Percentiles rank a stretch among this genome's conserved stretches.
Evolutionary conservation across 2,113 vertebrate species (phyloP).

Genomic region (Caranx melampygus): DNA sequence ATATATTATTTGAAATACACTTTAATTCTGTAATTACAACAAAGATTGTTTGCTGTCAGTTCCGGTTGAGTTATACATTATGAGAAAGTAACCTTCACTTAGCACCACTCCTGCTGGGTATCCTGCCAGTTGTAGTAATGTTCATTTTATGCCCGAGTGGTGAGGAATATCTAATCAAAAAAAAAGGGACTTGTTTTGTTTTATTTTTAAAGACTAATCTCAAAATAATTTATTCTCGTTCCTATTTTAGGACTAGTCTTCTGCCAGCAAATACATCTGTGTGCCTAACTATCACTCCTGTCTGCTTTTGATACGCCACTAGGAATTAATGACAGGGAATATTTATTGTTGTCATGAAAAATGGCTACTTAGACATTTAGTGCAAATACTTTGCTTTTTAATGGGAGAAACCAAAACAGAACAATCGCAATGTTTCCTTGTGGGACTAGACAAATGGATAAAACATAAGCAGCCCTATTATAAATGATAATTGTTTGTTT

Average conservation of each 20-base stretch:
- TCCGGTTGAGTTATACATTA: neutral
- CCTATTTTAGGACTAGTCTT: neutral
- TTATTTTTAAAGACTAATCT: neutral
- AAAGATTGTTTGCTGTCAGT: neutral
- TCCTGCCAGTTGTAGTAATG: constrained; percentile 13
- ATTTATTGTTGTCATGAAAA: constrained; percentile 53
- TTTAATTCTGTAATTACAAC: constrained; percentile 6
- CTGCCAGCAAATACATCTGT: constrained; percentile 27
- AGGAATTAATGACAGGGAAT: constrained; percentile 48
- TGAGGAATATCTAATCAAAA: constrained; percentile 1
- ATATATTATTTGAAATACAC: neutral
- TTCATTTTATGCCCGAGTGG: neutral
- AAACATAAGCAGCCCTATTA: constrained; percentile 36
- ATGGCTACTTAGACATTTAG: constrained; percentile 44
- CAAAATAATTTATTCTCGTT: constrained; percentile 4
- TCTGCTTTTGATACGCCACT: constrained; percentile 29
- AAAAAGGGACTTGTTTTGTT: neutral
- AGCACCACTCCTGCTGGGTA: constrained; percentile 2
- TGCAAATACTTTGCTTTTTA: constrained; percentile 49
- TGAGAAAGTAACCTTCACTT: constrained; percentile 27
- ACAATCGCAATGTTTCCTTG: constrained; percentile 30
- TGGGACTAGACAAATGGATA: constrained; percentile 39
- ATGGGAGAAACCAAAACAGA: constrained; percentile 43
- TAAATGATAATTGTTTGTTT: constrained; percentile 35
- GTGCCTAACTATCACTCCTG: constrained; percentile 40